Evolutionary conservation across 2,888 invertebrate species (phyloP), one percentile per base, ranked within the genome.

Genomic region (Macrophya annulata): DNA sequence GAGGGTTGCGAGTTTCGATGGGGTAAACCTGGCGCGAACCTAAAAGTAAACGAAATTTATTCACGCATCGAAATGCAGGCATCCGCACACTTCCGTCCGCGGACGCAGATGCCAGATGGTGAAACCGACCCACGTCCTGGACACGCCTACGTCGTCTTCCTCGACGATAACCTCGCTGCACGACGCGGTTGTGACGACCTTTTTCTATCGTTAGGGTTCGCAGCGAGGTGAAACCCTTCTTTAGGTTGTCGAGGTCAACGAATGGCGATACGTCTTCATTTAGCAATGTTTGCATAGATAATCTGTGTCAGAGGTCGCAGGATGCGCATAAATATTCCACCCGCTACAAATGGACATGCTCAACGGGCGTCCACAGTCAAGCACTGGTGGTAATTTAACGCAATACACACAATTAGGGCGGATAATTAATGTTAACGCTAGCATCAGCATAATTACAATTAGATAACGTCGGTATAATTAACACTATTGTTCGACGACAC

Each of bases 391-490:
- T 90, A 90, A 90, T 90, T 87, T 88, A 86, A 89, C 87, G 88
- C 87, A 87, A 89, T 87, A 87, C 85, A 85, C 88, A 87, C 86
- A 86, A 87, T 88, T 89, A 88, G 85, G 82, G 37, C 12, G 76
- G 85, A 82, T 89, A 89, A 90, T 90, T 89, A 89, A 90, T 89
- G 89, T 89, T 88, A 88, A 89, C 87, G 87, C 81, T 84, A 85
- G 82, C 87, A 88, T 88, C 87, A 87, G 86, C 86, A 88, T 90
- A 90, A 90, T 90, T 89, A 88, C 88, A 88, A 88, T 90, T 89
- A 89, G 88, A 89, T 89, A 90, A 89, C 89, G 87, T 88, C 87
- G 72, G 85, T 87, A 87, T 88, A 89, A 90, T 90, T 90, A 90
- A 90, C 90, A 89, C 88, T 87, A 88, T 87, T 88, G 88, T 88